Percentiles rank a stretch among this genome's conserved stretches.
Conservation (phyloP, 1,140 invertebrate species). For the Onthophagus taurus region DNA sequence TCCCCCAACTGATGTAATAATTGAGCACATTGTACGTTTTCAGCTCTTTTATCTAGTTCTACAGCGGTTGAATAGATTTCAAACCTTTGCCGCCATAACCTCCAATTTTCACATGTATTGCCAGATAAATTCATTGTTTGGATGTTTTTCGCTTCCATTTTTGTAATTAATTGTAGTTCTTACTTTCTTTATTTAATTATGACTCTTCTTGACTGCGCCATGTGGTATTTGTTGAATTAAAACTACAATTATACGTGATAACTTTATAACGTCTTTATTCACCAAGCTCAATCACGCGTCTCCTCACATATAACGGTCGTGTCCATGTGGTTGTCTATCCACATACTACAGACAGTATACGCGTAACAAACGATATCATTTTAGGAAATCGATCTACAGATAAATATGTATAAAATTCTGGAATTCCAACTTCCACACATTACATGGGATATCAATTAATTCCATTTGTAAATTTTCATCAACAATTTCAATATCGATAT, state of each 20-base stretch:
- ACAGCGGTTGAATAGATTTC: conserved; percentile 23
- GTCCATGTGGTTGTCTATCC: no score
- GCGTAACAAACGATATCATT: neutral
- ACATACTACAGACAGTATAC: neutral
- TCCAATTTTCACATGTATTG: conserved; percentile 26
- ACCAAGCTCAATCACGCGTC: no score
- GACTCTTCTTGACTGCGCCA: no score
- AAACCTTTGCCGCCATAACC: conserved; percentile 26
- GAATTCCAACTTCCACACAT: neutral
- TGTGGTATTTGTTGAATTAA: no score
- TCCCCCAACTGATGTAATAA: conserved; percentile 28
- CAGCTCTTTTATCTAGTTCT: conserved; percentile 22
- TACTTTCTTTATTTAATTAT: no score
- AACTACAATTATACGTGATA: no score
- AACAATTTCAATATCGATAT: conserved; percentile 3
- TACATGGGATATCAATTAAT: neutral
- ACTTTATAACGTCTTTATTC: no score
- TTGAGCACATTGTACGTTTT: conserved; percentile 27
- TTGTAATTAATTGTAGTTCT: no score
- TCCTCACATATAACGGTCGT: no score
- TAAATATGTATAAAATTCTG: no score
- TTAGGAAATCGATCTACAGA: neutral
- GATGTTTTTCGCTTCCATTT: no score
- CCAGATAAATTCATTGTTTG: no score
- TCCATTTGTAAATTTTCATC: conserved; percentile 2